Conservation (phyloP, 53 echinoderm and acorn worm genomes). For the Holothuria leucospilota region DNA sequence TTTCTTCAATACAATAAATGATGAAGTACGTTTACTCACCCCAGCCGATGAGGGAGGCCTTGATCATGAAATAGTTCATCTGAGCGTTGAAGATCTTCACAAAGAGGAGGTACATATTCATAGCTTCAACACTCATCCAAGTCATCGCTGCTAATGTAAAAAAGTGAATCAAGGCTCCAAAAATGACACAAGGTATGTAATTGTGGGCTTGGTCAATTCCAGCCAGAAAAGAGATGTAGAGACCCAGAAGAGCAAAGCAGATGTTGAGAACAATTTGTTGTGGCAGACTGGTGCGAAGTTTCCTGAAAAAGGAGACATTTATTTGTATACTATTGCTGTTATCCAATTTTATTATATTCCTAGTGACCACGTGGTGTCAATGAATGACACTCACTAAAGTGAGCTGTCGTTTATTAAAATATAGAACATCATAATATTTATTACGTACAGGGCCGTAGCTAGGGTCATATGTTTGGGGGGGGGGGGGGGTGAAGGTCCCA, state of each 20-base stretch:
- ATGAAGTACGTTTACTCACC: neutral
- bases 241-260: conserved; percentile 30
- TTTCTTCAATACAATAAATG: no score
- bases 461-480: no score
- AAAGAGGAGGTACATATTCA: conserved; percentile 44
- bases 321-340: no score
- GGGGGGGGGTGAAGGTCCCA: no score
- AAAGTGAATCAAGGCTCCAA: conserved; percentile 40
- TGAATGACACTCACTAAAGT: no score
- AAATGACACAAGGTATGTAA: neutral
- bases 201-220: conserved; percentile 16
- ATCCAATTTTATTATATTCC: no score
- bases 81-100: conserved; percentile 29
- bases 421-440: no score
- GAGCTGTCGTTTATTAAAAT: no score
- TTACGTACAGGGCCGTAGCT: no score
- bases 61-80: conserved; percentile 15
- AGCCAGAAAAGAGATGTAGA: conserved; percentile 17
- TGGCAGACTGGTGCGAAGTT: conserved; percentile 39
- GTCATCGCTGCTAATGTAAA: conserved; percentile 38
- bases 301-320: neutral
- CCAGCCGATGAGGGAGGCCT: conserved; percentile 27
- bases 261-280: conserved; percentile 45
- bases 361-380: no score
- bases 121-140: conserved; percentile 52